A percentile compares a stretch with the other conserved stretches of the same genome.
These are phyloP conservation scores for Grallaria varia DNA, from an alignment of 2,113 vertebrate genomes.

Conservation along the genomic window DNA sequence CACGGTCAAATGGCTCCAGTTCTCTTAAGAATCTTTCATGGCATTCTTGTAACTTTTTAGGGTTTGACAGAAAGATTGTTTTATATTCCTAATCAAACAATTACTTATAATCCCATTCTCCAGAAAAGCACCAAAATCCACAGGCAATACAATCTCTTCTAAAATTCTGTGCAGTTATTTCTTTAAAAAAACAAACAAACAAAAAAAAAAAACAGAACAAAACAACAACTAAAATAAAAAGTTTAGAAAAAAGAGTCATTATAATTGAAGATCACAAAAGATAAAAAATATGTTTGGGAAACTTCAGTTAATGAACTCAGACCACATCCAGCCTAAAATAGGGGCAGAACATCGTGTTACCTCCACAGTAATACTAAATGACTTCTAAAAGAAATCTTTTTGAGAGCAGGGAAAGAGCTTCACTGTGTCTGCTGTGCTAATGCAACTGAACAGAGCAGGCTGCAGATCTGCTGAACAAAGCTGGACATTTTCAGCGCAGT, in stretches of 20 bases:
- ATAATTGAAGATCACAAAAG: neutral
- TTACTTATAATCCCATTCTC: neutral
- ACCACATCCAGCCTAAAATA: neutral
- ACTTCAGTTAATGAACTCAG: neutral
- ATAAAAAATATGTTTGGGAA: neutral
- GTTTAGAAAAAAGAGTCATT: neutral
- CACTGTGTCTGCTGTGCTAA: neutral
- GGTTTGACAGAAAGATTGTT: neutral
- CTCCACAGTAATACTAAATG: neutral
- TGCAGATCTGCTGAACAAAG: conserved; percentile 13
- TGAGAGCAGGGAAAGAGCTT: neutral
- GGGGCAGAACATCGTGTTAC: neutral
- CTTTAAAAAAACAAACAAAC: neutral
- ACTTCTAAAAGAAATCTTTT: neutral
- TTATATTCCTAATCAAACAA: neutral
- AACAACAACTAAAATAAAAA: neutral
- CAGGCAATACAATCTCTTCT: neutral
- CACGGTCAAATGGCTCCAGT: neutral
- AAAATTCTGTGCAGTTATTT: neutral
- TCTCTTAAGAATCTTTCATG: neutral
- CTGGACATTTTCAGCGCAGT: neutral
- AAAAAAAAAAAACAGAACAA: no score
- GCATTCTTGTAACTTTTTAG: neutral
- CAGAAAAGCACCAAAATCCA: neutral
- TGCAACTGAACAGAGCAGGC: neutral